Conservation (phyloP, 1,140 invertebrate genomes). For the Temnothorax longispinosus region DNA sequence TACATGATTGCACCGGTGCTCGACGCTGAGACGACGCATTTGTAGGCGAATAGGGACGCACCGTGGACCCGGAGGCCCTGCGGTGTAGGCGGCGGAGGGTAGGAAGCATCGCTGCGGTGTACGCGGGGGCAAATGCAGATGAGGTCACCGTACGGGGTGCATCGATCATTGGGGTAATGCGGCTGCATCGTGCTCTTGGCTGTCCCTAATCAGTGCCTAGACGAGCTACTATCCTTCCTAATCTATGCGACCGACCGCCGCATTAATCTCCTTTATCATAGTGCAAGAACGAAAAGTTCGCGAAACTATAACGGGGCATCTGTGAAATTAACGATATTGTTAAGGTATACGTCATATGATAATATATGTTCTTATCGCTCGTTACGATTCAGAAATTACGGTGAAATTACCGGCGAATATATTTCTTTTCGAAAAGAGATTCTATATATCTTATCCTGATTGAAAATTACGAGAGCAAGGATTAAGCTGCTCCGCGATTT, state of each 20-base stretch:
- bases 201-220: constrained; percentile 80
- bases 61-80: constrained; percentile 55
- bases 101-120: constrained; percentile 45
- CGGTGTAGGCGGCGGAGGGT: constrained; percentile 65
- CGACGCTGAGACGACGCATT: constrained; percentile 77
- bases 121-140: constrained; percentile 81
- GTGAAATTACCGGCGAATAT: not conserved
- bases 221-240: constrained; percentile 76
- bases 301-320: constrained; percentile 66
- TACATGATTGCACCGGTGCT: constrained; percentile 82
- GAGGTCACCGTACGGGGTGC: constrained; percentile 76
- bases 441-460: not conserved
- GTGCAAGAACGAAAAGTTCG: constrained; percentile 75
- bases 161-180: constrained; percentile 80
- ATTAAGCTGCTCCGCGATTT: not conserved
- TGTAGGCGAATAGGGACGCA: constrained; percentile 72
- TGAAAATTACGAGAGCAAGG: not conserved
- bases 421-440: not conserved
- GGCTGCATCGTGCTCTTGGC: constrained; percentile 71
- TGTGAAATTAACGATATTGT: constrained; percentile 72
- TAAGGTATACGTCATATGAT: not conserved
- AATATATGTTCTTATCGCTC: not conserved
- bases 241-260: constrained; percentile 72
- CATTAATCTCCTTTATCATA: constrained; percentile 83
- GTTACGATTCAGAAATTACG: not conserved